Evolutionary conservation across 1,140 invertebrate species (phyloP), one percentile per base, ranked within the genome.

Genomic region (Oncopodura yosiiana): DNA sequence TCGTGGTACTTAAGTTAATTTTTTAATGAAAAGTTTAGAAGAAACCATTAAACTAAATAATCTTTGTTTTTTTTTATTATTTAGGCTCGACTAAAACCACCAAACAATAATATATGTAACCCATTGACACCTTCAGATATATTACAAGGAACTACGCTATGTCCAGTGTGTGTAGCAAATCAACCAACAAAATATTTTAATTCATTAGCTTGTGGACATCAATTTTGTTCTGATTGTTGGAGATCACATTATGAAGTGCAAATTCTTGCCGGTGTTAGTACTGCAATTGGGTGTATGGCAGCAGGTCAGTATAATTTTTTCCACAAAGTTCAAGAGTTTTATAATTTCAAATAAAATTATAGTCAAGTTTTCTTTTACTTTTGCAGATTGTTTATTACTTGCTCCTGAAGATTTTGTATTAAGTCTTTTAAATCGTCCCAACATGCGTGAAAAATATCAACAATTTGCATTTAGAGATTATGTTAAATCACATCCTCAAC

Each of bases 351-450:
- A 16, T n/a, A 8, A 5, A 32, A 50, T 19, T 29, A n/a, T n/a
- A n/a, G n/a, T n/a, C n/a, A 39, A 23, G 4, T 49, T 32, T 34
- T 37, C 12, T 21, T 24, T 8, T 39, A 26, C 32, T 9, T 49
- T 16, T 49, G 14, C 11, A 66, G 84, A 88, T 42, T 99, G 95
- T 73, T 81, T 86, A 67, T 80, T 96, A 2, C 71, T 94, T 62
- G 87, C 87, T 41, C 88, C 92, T 24, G 92, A 97, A 75, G 93
- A 97, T 70, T 92, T 99, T 78, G 89, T 96, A 21, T 73, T 94
- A 41, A 81, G 81, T 43, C 75, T 94, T 62, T 74, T 97, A 16
- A 81, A 78, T 38, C 84, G 85, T 67, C 81, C 84, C 26, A 75
- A 76, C 23, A 77, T 94, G 66, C 75, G 87, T 52, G 87, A 94